Evolutionary conservation across 2,888 invertebrate species (phyloP).

Genomic region (Clivina fossor): DNA sequence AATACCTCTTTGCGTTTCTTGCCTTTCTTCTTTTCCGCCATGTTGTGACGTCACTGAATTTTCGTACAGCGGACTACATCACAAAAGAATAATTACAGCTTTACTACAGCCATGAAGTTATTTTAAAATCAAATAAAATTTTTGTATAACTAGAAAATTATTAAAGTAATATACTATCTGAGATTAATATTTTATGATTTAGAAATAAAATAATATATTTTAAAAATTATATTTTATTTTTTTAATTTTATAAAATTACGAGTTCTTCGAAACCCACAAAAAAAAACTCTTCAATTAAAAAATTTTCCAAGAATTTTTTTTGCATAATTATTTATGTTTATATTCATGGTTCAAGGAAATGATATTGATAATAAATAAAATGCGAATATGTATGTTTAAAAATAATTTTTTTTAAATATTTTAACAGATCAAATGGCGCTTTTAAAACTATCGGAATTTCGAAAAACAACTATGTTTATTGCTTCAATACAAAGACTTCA

Average conservation of each 20-base stretch:
- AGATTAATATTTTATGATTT: too few species aligned
- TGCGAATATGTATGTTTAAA: too few species aligned
- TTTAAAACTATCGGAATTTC: constrained; percentile 4
- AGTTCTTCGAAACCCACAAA: not conserved
- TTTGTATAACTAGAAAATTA: constrained; percentile 19
- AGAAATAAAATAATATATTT: too few species aligned
- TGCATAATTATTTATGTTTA: constrained; percentile 17
- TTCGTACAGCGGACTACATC: constrained; percentile 15
- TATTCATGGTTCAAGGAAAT: constrained; percentile 22
- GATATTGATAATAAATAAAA: too few species aligned
- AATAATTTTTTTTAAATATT: too few species aligned
- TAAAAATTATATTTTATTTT: not conserved
- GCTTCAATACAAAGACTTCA: constrained; percentile 4
- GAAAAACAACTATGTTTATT: constrained; percentile 3
- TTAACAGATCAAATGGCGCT: constrained; percentile 18
- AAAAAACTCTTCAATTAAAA: constrained; percentile 3
- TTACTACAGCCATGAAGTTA: too few species aligned
- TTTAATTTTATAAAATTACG: not conserved
- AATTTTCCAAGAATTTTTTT: constrained; percentile 7
- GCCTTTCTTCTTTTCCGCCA: constrained; percentile 66
- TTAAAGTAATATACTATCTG: too few species aligned
- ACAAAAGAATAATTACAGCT: constrained; percentile 24
- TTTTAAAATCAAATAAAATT: constrained; percentile 1
- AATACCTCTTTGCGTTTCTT: constrained; percentile 66
- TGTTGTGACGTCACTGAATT: constrained; percentile 48